Evolutionary conservation across 2,888 invertebrate genomes (phyloP), one percentile per base, ranked within the genome.

Genomic region (Eupithecia inturbata): DNA sequence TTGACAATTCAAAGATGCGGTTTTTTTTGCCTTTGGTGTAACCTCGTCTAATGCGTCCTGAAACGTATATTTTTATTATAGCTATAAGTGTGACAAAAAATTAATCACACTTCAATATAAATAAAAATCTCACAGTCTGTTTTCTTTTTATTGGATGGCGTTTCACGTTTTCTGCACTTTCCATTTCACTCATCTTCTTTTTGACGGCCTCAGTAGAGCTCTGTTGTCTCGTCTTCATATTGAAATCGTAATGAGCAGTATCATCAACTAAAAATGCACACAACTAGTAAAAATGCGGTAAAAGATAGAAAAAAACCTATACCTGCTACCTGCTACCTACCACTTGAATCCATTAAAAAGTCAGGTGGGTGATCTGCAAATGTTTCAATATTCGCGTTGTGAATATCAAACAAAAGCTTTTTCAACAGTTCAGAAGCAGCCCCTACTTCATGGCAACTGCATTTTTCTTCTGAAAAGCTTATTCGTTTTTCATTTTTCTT

Each of bases 331-430:
- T 39, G 39, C 57, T 71, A 67, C 62, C 6, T 53, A 53, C 22
- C 49, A 70, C 64, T 70, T 10, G 62, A 19, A 36, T 74, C 71
- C 9, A 49, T 49, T 6, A 71, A n/a, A 39, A 39, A n/a, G 16
- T 69, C 68, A 16, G n/a, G 36, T 28, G 71, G 60, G 33, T 69
- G 26, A 62, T 53, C 73, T 22, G 28, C 62, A 41, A 68, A 75
- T 3, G 71, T 41, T 49, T 75, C 70, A 31, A 77, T 41, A 63
- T 87, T 83, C 1, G 88, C 83, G 67, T 88, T 83, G 53, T 85
- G 83, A 60, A 92, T 92, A 77, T 93, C 92, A 41, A 74, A 79
- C 53, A 92, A 77, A 22, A 92, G 80, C 31, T 87, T 87, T 7
- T 87, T 81, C 41, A 93, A 79, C 1, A 87, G 89, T 64, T 88